A percentile compares a stretch with the other conserved stretches of the same genome.
These are phyloP conservation scores for Grapholita molesta DNA, from an alignment of 1,140 invertebrate species.

Conservation along the genomic window DNA sequence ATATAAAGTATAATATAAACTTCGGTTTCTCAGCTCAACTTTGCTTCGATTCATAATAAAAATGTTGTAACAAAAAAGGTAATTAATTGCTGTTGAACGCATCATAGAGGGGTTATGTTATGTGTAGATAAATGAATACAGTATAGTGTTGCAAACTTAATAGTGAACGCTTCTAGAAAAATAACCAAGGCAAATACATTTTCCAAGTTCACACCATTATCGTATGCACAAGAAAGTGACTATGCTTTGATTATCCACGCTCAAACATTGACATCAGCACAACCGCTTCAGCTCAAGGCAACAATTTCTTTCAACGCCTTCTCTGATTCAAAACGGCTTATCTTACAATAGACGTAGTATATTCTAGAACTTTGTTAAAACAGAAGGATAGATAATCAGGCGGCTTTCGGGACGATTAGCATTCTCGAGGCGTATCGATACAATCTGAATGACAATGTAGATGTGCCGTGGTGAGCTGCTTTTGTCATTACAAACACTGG, in stretches of 20 bases:
- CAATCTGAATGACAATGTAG: slow-evolving; percentile 1
- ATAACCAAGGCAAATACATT: background rate
- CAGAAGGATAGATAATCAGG: background rate
- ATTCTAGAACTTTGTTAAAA: background rate
- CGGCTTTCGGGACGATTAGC: background rate
- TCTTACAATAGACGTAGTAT: background rate
- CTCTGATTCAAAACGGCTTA: background rate
- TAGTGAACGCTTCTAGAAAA: too few species aligned
- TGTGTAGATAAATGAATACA: too few species aligned
- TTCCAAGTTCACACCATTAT: background rate
- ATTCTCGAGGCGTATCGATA: slow-evolving; percentile 8
- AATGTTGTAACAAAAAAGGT: too few species aligned
- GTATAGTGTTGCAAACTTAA: too few species aligned
- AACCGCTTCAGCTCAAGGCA: background rate
- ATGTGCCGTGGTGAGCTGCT: background rate
- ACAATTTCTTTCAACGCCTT: background rate
- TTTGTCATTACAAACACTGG: slow-evolving; percentile 3
- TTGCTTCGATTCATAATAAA: too few species aligned
- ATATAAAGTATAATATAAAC: too few species aligned
- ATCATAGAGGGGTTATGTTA: too few species aligned
- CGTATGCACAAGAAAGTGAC: background rate
- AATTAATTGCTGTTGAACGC: too few species aligned
- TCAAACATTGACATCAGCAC: background rate
- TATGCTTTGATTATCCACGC: background rate
- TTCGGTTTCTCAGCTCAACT: too few species aligned